These are phyloP conservation scores for Sphaerophoria taeniata DNA, from an alignment of 2,888 invertebrate species.

Conservation along the genomic window DNA sequence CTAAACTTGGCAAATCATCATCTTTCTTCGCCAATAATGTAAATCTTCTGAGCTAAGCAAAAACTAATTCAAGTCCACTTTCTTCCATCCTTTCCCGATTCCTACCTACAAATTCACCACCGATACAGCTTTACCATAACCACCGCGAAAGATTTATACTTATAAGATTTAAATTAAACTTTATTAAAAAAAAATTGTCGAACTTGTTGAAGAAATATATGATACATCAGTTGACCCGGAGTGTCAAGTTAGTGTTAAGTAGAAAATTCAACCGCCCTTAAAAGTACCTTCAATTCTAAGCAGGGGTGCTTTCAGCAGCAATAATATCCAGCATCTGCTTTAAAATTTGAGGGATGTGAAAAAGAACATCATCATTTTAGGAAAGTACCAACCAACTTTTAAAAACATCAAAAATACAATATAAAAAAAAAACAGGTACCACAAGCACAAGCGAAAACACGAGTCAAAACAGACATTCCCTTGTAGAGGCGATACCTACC, in stretches of 20 bases:
- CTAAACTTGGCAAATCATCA: too few relatives aligned
- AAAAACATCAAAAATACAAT: not conserved
- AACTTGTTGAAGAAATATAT: not conserved
- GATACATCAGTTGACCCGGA: not conserved
- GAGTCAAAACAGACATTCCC: constrained; percentile 45
- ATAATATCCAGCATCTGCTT: not conserved
- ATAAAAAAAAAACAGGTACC: constrained; percentile 40
- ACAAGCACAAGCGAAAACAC: not conserved
- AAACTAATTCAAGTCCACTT: too few relatives aligned
- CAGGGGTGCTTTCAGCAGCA: constrained; percentile 36
- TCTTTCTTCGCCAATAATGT: too few relatives aligned
- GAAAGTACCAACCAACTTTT: constrained; percentile 21
- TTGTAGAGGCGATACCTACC: constrained; percentile 45
- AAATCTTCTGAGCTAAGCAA: too few relatives aligned
- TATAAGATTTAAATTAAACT: too few relatives aligned
- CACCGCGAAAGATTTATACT: too few relatives aligned
- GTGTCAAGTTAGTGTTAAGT: not conserved
- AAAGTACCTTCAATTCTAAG: constrained; percentile 54
- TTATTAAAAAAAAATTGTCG: too few relatives aligned
- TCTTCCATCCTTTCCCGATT: too few relatives aligned
- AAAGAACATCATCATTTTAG: constrained; percentile 57
- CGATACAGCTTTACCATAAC: too few relatives aligned
- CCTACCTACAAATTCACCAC: too few relatives aligned
- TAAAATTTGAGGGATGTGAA: constrained; percentile 24
- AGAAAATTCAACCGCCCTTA: constrained; percentile 29